These are phyloP conservation scores for Oryzias dopingdopingensis DNA, from an alignment of 2,797 vertebrate species.

Conservation along the genomic window DNA sequence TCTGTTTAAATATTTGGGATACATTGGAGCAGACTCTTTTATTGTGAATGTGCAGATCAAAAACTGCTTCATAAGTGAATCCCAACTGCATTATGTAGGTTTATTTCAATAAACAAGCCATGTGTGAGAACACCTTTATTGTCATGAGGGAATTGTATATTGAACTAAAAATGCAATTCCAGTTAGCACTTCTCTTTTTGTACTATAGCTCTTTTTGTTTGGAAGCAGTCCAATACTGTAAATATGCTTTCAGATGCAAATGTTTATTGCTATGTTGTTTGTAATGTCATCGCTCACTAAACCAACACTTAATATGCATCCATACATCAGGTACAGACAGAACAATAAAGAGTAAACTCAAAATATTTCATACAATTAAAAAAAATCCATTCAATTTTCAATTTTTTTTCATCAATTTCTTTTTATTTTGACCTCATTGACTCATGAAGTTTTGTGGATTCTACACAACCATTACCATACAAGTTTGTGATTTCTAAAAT, in stretches of 20 bases:
- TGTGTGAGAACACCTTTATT: slow-evolving; percentile 45
- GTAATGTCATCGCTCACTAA: slow-evolving; percentile 59
- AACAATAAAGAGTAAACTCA: slow-evolving; percentile 48
- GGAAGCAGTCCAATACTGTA: slow-evolving; percentile 58
- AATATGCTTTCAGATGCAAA: slow-evolving; percentile 58
- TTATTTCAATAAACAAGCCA: slow-evolving; percentile 43
- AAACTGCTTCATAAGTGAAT: slow-evolving; percentile 9
- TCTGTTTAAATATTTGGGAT: slow-evolving; percentile 15
- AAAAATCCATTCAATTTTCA: no score
- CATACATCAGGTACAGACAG: slow-evolving; percentile 41
- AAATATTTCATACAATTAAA: background rate
- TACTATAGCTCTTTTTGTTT: slow-evolving; percentile 51
- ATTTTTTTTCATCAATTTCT: no score
- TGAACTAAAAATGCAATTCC: slow-evolving; percentile 60
- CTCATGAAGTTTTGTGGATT: no score
- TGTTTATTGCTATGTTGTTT: slow-evolving; percentile 62
- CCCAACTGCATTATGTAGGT: slow-evolving; percentile 24
- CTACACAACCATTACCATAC: no score
- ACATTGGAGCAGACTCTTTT: slow-evolving; percentile 13
- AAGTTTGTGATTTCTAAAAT: no score
- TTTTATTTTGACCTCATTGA: no score
- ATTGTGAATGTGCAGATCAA: slow-evolving; percentile 22
- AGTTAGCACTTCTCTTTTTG: slow-evolving; percentile 52
- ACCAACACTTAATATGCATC: slow-evolving; percentile 52
- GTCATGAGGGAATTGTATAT: slow-evolving; percentile 51